Percentiles rank a stretch among this genome's conserved stretches.
phyloP scores from a whole-genome alignment of 23 tunicate genomes.

The Trididemnum nubilum region DNA sequence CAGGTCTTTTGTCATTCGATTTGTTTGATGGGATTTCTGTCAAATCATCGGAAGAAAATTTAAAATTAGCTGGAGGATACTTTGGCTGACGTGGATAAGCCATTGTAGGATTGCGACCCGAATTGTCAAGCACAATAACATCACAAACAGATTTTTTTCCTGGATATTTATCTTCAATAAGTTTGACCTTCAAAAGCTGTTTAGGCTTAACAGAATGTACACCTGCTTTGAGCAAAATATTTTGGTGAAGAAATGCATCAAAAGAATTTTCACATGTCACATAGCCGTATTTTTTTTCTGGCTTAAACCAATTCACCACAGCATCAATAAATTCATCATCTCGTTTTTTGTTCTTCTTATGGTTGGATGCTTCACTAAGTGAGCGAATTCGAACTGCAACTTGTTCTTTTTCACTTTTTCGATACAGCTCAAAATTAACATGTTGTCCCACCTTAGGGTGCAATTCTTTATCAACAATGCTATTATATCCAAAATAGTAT shows the following conservation, averaged over 20 bases:
- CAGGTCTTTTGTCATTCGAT: background rate
- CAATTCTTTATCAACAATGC: constrained; percentile 10
- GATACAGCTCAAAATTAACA: constrained; percentile 32
- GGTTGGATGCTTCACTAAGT: background rate
- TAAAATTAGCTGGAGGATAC: background rate
- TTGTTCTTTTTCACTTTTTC: constrained; percentile 5
- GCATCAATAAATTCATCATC: constrained; percentile 14
- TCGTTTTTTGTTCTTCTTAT: background rate
- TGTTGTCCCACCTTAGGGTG: background rate
- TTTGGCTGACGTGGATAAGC: background rate
- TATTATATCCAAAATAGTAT: constrained; percentile 33
- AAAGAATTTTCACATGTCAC: constrained; percentile 14
- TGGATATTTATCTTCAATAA: constrained; percentile 22
- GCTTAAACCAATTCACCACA: constrained; percentile 29
- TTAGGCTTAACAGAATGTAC: background rate
- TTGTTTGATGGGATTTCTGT: background rate
- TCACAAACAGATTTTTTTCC: constrained; percentile 5
- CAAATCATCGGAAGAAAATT: background rate
- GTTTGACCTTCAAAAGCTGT: constrained; percentile 19
- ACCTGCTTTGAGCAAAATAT: constrained; percentile 17
- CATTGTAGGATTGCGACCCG: background rate
- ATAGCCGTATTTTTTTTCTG: constrained; percentile 64
- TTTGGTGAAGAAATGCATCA: constrained; percentile 56
- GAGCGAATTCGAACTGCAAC: constrained; percentile 45
- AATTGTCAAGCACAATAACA: constrained; percentile 1